A percentile compares a stretch with the other conserved stretches of the same genome.
phyloP scores from a whole-genome alignment of 2,113 vertebrate species.

The Phalacrocorax pelagicus region DNA sequence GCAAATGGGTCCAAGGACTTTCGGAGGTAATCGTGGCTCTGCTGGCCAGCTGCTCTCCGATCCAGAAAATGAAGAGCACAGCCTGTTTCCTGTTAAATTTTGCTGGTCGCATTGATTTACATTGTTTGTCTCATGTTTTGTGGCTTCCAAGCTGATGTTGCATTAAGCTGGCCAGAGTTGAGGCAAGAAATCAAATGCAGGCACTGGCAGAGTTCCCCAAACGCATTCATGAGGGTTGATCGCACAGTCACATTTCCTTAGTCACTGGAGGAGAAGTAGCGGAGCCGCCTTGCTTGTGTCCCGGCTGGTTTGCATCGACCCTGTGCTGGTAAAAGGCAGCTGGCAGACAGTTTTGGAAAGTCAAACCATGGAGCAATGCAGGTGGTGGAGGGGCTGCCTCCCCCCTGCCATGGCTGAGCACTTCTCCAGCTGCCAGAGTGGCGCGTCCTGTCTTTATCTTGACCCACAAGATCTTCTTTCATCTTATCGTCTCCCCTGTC shows the following conservation, averaged over 20 bases:
- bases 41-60: not conserved
- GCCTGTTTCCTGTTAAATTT: slow-evolving; percentile 23
- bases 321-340: not conserved
- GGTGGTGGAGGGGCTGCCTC: not conserved
- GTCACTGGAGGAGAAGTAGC: not conserved
- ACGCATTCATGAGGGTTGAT: not conserved
- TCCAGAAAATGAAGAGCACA: not conserved
- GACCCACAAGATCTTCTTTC: not conserved
- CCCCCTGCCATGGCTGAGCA: rapidly evolving
- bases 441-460: not conserved
- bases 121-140: slow-evolving; percentile 14
- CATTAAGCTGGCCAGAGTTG: not conserved
- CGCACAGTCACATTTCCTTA: not conserved
- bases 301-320: rapidly evolving
- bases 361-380: not conserved
- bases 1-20: not conserved
- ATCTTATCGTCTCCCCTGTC: not conserved
- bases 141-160: slow-evolving; percentile 30
- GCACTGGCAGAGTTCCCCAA: slow-evolving; percentile 17
- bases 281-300: not conserved
- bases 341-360: not conserved
- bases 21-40: not conserved
- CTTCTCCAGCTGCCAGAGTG: rapidly evolving
- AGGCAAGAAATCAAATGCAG: slow-evolving; percentile 39
- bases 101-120: not conserved